These are phyloP conservation scores for Rhyzopertha dominica DNA, from an alignment of 1,140 invertebrate species.

Conservation along the genomic window DNA sequence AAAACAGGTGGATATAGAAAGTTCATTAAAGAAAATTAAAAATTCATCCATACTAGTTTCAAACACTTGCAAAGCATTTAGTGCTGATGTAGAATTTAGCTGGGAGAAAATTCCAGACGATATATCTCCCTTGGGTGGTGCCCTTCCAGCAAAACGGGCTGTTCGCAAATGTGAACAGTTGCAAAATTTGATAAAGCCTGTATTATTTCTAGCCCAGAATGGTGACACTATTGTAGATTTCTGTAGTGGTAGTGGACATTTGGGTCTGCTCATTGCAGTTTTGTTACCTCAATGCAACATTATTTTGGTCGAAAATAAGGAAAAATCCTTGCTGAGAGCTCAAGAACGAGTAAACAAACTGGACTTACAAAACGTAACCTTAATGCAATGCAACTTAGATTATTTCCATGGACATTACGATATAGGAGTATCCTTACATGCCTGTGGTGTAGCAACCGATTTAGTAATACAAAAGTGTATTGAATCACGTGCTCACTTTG, in stretches of 20 bases:
- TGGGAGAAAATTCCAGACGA: constrained; percentile 64
- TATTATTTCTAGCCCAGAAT: constrained; percentile 59
- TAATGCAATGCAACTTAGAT: constrained; percentile 83
- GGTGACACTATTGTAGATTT: constrained; percentile 78
- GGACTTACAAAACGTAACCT: constrained; percentile 67
- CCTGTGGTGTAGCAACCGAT: constrained; percentile 92
- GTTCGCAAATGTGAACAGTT: constrained; percentile 83
- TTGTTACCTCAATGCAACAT: constrained; percentile 70
- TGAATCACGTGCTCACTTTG: constrained; percentile 70
- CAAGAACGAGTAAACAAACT: constrained; percentile 64
- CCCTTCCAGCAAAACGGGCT: constrained; percentile 68
- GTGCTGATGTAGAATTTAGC: constrained; percentile 47
- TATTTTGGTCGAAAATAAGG: constrained; percentile 89
- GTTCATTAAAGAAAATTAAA: constrained; percentile 52
- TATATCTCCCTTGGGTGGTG: constrained; percentile 72
- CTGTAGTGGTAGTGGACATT: constrained; percentile 88
- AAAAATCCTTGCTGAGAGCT: constrained; percentile 75
- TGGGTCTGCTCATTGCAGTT: constrained; percentile 81
- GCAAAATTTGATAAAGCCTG: constrained; percentile 79
- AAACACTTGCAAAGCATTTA: constrained; percentile 44
- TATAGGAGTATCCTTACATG: constrained; percentile 84
- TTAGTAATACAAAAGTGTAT: constrained; percentile 84
- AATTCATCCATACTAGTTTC: constrained; percentile 42
- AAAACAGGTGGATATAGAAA: constrained; percentile 67
- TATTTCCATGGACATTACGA: constrained; percentile 76